Base-by-base conservation (phyloP, 2,113 vertebrate genomes). In the Rhizomys pruinosus region DNA sequence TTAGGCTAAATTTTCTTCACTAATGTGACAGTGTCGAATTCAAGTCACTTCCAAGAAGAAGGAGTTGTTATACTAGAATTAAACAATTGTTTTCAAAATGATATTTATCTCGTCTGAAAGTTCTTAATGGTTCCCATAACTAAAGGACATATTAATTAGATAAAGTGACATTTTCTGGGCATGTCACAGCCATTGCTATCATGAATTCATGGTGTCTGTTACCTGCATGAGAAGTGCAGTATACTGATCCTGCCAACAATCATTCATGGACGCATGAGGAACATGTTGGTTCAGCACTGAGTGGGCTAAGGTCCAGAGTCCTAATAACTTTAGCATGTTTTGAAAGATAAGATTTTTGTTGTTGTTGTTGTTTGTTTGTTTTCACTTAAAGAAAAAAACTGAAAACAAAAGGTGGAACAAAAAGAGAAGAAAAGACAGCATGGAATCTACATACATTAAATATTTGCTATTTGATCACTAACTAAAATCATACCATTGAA, bases 21-120 rank as follows among this genome's bases (percentile, higher is more conserved):
- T 78, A 39, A 84, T 52, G 25, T 91, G n/a, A 16, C 63, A 93
- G 90, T 69, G 90, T 15, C 29, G 68, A 93, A 20, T n/a, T 34
- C 34, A 73, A 22, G 34, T 66, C 20, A 39, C 47, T 76, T 71
- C 4, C 4, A 90, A 23, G 52, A 76, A 81, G 16, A 61, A 4
- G 39, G 12, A 82, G 34, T 19, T 71, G n/a, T 71, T 32, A 90
- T 17, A 81, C 17, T 34, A 52, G 61, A 87, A 90, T 44, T 76
- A 42, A 87, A 93, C 19, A 91, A n/a, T 82, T 34, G 12, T 82
- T 19, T 9, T 17, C 66, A 93, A 81, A 87, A 64, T 87, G 55
- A 69, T 7, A 15, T 57, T 39, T 25, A 87, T 47, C 2, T 44
- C 42, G 82, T 76, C 66, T 42, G 42, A 77, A 76, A 15, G 64